Base-by-base conservation (phyloP, 2,888 invertebrate genomes). In the Drosophila rellima region DNA sequence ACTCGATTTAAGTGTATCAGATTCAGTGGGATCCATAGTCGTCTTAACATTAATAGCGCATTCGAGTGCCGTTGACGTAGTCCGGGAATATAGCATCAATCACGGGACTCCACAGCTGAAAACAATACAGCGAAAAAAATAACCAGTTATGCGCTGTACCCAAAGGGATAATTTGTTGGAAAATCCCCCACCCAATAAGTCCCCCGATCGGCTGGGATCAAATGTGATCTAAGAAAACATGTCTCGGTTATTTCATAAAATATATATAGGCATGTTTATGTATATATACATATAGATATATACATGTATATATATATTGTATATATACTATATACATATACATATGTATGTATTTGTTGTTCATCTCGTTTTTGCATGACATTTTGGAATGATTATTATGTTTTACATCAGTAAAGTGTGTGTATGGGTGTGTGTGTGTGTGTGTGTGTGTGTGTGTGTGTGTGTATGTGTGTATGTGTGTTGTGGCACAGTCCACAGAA, bases 321-420 rank as follows among this genome's bases (percentile, higher is more conserved):
- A 48, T 62, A 45, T 62, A n/a, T 60, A 35, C 26, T 39, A 42
- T 52, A 45, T 37, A 33, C 35, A 61, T 56, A 54, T 39, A 42
- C 47, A 45, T 37, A 33, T 40, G 57, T 56, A 54, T 56, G 62
- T 56, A 52, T 45, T 35, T 61, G 37, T 66, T 51, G 39, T 60
- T 60, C 33, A 39, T 60, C 37, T 55, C 39, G 17, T 59, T 66
- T 47, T 69, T 61, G n/a, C 78, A 82, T 85, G 88, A 84, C 86
- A 84, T 75, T 82, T 88, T 83, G 83, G 83, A 84, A 83, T 83
- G 83, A 88, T 85, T 88, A 85, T 73, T 65, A 84, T 83, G 88
- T 82, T 72, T 77, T 85, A 85, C 82, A 85, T 80, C 77, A 70
- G 70, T 52, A 66, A 51, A 51, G 23, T 70, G 33, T 71, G 55